Conservation (phyloP, 2,797 vertebrate genomes). For the Sarcoramphus papa region DNA sequence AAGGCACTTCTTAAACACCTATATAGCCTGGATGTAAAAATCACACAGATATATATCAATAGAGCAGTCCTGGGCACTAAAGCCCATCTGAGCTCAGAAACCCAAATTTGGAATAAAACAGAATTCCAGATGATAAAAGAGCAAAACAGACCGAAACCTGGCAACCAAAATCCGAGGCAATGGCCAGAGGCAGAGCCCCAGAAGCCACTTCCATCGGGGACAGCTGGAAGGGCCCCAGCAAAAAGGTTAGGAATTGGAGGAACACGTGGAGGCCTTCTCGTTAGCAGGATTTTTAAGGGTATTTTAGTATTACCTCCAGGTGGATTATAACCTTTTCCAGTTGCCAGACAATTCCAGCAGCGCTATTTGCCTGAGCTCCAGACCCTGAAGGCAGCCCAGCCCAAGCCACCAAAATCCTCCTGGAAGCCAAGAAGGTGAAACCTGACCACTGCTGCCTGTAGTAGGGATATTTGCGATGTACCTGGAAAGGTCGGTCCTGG, state of each 20-base stretch:
- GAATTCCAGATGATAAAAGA: neutral
- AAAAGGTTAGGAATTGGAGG: neutral
- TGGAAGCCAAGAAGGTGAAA: neutral
- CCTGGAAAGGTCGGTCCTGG: neutral
- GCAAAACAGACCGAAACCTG: neutral
- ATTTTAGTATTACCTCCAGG: neutral
- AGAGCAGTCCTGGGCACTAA: neutral
- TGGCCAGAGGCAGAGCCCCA: neutral
- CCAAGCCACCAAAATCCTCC: neutral
- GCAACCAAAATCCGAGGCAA: neutral
- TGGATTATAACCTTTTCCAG: neutral
- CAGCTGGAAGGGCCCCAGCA: neutral
- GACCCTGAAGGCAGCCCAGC: neutral
- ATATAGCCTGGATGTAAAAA: neutral
- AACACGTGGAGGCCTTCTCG: accelerated
- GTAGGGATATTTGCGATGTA: neutral
- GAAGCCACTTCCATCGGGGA: neutral
- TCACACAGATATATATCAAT: neutral
- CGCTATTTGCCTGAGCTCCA: neutral
- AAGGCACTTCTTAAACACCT: neutral
- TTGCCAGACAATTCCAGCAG: neutral
- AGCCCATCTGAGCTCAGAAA: neutral
- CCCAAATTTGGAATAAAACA: neutral
- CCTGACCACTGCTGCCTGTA: neutral
- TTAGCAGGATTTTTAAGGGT: neutral